Percentiles rank a stretch among this genome's conserved stretches.
phyloP scores from a whole-genome alignment of 2,888 invertebrate genomes.

The Pristionchus entomophagus region DNA sequence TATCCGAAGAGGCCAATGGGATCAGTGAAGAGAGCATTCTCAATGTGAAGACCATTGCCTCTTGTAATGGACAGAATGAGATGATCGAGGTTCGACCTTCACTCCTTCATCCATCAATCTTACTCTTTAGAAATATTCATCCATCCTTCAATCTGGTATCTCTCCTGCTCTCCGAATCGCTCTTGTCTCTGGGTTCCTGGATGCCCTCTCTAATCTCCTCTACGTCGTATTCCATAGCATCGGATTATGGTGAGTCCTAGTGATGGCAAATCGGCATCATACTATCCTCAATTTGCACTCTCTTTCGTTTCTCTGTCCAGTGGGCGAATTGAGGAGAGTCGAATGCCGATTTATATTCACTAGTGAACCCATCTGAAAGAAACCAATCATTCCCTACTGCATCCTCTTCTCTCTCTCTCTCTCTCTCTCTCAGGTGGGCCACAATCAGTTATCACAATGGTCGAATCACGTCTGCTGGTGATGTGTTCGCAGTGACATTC shows the following conservation, averaged over 20 bases:
- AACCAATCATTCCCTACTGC: background rate
- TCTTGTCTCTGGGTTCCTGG: background rate
- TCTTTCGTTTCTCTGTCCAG: too few relatives aligned
- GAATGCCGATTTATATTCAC: too few relatives aligned
- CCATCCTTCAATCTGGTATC: background rate
- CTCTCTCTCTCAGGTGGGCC: background rate
- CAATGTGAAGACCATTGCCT: slow-evolving; percentile 30
- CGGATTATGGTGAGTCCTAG: background rate
- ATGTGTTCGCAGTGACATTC: slow-evolving; percentile 13
- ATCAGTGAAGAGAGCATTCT: slow-evolving; percentile 15
- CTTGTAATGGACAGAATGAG: slow-evolving; percentile 37
- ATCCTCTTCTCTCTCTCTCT: background rate
- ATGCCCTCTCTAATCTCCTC: background rate
- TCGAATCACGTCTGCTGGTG: background rate
- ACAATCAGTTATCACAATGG: slow-evolving; percentile 4
- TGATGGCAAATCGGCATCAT: too few relatives aligned
- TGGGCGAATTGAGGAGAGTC: too few relatives aligned
- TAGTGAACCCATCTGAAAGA: background rate
- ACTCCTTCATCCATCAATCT: background rate
- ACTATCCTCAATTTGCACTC: too few relatives aligned
- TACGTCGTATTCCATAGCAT: background rate
- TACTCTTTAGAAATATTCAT: background rate
- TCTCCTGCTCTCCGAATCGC: background rate
- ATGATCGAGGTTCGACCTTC: slow-evolving; percentile 33
- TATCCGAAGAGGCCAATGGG: slow-evolving; percentile 33